Percentiles rank a stretch among this genome's conserved stretches.
Conservation (phyloP, 2,797 vertebrate species). For the Molossus alvarezi region DNA sequence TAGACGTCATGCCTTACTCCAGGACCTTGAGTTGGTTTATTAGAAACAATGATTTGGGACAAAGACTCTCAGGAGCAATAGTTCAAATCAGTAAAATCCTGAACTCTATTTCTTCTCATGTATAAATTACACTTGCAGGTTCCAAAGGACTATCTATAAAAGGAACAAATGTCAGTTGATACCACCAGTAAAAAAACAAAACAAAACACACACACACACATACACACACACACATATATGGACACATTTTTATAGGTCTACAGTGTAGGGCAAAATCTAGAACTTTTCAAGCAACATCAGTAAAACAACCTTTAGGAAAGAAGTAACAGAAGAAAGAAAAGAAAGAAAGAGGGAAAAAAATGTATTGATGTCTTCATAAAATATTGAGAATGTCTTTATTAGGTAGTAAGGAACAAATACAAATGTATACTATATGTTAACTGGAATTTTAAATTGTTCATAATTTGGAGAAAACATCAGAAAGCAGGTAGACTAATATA, state of each 20-base stretch:
- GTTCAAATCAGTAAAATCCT: conserved; percentile 30
- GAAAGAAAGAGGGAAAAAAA: not conserved
- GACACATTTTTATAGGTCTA: too few relatives aligned
- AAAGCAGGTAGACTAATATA: not conserved
- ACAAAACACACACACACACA: too few relatives aligned
- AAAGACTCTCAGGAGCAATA: not conserved
- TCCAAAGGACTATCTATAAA: not conserved
- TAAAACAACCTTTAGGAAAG: not conserved
- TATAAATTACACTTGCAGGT: conserved; percentile 17
- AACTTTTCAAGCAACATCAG: not conserved
- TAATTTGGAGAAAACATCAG: not conserved
- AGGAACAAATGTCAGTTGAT: conserved; percentile 23
- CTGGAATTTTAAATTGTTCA: not conserved
- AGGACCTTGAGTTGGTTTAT: not conserved
- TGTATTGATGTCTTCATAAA: not conserved
- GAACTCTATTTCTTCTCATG: not conserved
- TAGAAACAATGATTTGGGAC: not conserved
- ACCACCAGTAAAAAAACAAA: not conserved
- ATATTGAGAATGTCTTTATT: not conserved
- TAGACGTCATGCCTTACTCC: not conserved
- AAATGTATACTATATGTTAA: not conserved
- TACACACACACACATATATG: too few relatives aligned
- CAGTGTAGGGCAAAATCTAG: not conserved
- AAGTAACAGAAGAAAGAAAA: not conserved
- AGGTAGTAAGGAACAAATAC: not conserved